These are phyloP conservation scores for Oscheius sp. DNA, from an alignment of 2,888 invertebrate genomes.

Conservation along the genomic window DNA sequence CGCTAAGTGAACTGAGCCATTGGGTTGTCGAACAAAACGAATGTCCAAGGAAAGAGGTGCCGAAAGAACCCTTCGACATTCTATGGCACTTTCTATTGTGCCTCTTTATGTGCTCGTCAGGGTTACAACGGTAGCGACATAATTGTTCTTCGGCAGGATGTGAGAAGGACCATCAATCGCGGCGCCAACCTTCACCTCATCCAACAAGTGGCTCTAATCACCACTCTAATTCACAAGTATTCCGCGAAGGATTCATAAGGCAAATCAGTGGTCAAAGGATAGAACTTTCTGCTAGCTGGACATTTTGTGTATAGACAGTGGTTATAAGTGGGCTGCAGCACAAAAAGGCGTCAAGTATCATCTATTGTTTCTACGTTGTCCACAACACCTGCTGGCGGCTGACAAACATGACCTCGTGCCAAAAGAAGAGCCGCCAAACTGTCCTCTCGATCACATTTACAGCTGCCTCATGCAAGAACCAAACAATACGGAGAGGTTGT, in stretches of 20 bases:
- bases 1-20: neutral
- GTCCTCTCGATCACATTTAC: conserved; percentile 22
- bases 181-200: conserved; percentile 24
- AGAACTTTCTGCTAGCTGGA: neutral
- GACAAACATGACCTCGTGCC: conserved; percentile 28
- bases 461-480: conserved; percentile 15
- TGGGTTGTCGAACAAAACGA: neutral
- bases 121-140: conserved; percentile 15
- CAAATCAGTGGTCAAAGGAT: no score
- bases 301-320: conserved; percentile 10
- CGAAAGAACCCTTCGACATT: conserved; percentile 17
- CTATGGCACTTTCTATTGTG: conserved; percentile 22
- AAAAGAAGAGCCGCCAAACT: conserved; percentile 23
- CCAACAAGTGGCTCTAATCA: conserved; percentile 16
- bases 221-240: conserved; percentile 16
- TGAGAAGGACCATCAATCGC: conserved; percentile 24
- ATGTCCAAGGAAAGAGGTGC: neutral
- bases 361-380: conserved; percentile 17
- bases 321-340: conserved; percentile 3
- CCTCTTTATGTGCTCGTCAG: conserved; percentile 19
- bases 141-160: conserved; percentile 26
- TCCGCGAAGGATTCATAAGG: neutral
- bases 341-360: conserved; percentile 31
- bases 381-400: conserved; percentile 22
- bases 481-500: neutral